phyloP scores from a whole-genome alignment of 2,113 vertebrate genomes.

The Perca flavescens region DNA sequence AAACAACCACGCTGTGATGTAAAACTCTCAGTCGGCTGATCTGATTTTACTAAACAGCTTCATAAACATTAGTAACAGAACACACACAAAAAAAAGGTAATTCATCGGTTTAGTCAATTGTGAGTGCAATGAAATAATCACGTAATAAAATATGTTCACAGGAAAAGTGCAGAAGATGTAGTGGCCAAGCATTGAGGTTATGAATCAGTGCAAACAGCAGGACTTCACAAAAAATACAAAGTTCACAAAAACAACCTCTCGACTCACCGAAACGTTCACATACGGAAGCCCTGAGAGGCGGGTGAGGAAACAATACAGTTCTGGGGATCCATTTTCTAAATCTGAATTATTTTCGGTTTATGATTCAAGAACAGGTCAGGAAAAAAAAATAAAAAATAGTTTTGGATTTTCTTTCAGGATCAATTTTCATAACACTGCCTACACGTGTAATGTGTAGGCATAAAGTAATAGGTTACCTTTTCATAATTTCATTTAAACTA shows the following conservation, averaged over 20 bases:
- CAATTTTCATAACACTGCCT: too few species aligned
- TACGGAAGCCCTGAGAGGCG: too few species aligned
- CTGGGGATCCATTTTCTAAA: too few species aligned
- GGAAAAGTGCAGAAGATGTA: neutral
- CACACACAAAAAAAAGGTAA: too few species aligned
- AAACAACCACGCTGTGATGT: neutral
- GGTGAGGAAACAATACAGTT: too few species aligned
- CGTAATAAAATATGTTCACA: neutral
- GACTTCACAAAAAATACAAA: neutral
- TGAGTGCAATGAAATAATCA: too few species aligned
- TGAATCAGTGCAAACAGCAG: conserved; percentile 46
- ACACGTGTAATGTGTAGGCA: neutral
- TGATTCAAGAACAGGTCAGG: too few species aligned
- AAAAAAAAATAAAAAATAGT: too few species aligned
- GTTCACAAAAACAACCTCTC: neutral
- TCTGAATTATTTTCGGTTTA: too few species aligned
- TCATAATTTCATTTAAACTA: conserved; percentile 83
- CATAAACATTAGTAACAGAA: neutral
- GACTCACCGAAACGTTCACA: neutral
- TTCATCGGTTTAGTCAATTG: too few species aligned
- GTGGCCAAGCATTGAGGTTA: conserved; percentile 3
- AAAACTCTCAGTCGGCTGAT: neutral
- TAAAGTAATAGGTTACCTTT: conserved; percentile 64
- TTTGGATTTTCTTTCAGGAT: too few species aligned
- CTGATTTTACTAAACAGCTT: neutral